These are phyloP conservation scores for Mesitornis unicolor DNA, from an alignment of 2,113 vertebrate species.

Conservation along the genomic window DNA sequence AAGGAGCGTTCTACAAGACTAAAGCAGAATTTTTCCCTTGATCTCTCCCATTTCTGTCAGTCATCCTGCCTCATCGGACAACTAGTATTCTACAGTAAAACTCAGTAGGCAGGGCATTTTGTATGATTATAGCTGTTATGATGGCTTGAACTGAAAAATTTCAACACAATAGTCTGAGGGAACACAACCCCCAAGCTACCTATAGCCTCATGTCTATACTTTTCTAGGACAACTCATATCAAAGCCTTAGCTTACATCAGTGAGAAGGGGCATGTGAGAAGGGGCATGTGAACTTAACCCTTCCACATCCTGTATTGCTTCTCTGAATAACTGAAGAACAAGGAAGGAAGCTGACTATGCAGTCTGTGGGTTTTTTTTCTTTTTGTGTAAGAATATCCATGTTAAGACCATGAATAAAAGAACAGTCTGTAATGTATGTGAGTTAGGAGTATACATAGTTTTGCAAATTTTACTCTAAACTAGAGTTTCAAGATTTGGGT, in stretches of 20 bases:
- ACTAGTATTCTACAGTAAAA: background rate
- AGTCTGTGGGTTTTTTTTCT: background rate
- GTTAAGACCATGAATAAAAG: background rate
- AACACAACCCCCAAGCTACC: background rate
- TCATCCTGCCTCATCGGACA: background rate
- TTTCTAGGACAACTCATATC: background rate
- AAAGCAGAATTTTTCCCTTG: background rate
- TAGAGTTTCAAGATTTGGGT: background rate
- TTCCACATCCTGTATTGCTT: background rate
- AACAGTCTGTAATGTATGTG: background rate
- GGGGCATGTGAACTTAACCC: background rate
- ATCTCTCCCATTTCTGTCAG: background rate
- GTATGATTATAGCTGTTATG: background rate
- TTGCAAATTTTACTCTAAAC: background rate
- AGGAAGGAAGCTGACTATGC: background rate
- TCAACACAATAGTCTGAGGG: background rate
- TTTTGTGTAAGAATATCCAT: background rate
- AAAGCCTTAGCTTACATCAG: background rate
- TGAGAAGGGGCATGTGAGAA: too few species aligned
- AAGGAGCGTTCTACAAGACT: background rate
- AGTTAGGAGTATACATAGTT: background rate
- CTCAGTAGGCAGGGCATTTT: background rate
- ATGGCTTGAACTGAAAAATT: background rate
- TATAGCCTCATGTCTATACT: background rate
- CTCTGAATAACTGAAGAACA: background rate